phyloP scores from a whole-genome alignment of 2,797 vertebrate species.

The Anguilla marmorata region DNA sequence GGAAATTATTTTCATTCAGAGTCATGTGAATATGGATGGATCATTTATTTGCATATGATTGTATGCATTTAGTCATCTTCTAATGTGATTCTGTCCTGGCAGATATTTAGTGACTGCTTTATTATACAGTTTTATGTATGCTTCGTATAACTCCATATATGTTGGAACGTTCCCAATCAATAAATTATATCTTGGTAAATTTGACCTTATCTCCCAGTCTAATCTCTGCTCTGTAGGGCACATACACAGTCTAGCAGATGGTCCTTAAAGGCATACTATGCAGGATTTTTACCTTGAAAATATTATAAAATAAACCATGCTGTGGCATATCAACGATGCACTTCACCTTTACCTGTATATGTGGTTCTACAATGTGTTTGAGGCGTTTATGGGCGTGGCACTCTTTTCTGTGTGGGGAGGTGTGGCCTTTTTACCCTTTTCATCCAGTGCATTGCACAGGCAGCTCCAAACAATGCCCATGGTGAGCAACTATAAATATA shows the following conservation, averaged over 20 bases:
- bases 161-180: not conserved
- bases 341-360: too few relatives aligned
- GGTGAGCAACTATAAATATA: not conserved
- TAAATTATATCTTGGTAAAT: not conserved
- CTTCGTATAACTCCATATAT: not conserved
- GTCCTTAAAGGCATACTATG: too few relatives aligned
- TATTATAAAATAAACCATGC: too few relatives aligned
- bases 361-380: too few relatives aligned
- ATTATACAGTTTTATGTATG: not conserved
- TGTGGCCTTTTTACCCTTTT: not conserved
- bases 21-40: not conserved
- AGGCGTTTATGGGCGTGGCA: too few relatives aligned
- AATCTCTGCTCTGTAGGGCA: not conserved
- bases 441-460: not conserved
- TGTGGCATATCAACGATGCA: too few relatives aligned
- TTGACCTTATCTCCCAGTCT: not conserved
- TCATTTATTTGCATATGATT: not conserved
- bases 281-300: too few relatives aligned
- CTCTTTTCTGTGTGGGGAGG: too few relatives aligned
- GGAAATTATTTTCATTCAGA: not conserved
- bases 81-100: not conserved
- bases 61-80: not conserved
- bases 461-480: not conserved
- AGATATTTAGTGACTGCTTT: not conserved
- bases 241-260: not conserved